Evolutionary conservation across 2,888 invertebrate species (phyloP).

Genomic region (Sacculina carcini): DNA sequence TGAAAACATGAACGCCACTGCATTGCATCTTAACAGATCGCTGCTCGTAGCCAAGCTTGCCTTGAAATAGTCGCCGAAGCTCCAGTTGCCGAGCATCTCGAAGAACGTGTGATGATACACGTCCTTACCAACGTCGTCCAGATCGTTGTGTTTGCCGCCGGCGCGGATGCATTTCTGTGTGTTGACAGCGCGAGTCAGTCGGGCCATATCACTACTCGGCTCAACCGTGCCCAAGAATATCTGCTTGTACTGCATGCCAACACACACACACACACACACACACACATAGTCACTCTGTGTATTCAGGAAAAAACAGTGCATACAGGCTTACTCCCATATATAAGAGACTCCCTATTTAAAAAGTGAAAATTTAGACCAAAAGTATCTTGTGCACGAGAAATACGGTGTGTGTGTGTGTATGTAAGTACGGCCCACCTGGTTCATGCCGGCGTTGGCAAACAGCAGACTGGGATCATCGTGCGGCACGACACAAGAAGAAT

Average conservation of each 20-base stretch:
- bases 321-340: too few relatives aligned
- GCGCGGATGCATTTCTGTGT: constrained; percentile 98
- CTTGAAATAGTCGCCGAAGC: constrained; percentile 99
- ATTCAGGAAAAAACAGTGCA: constrained; percentile 1
- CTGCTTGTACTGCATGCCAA: constrained; percentile 49
- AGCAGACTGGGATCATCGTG: constrained; percentile 90
- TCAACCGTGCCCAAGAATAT: constrained; percentile 89
- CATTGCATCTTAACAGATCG: not conserved
- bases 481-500: constrained; percentile 91
- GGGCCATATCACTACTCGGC: constrained; percentile 84
- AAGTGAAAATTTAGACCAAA: too few relatives aligned
- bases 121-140: constrained; percentile 98
- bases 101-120: constrained; percentile 99
- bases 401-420: not conserved
- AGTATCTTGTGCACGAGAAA: not conserved
- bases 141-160: constrained; percentile 96
- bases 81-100: constrained; percentile 99
- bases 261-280: too few relatives aligned
- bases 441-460: constrained; percentile 98
- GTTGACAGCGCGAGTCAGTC: constrained; percentile 64
- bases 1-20: not conserved
- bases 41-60: too few relatives aligned
- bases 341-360: too few relatives aligned
- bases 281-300: too few relatives aligned
- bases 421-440: constrained; percentile 42